Evolutionary conservation across 2,888 invertebrate species (phyloP).

Genomic region (Girardia tigrina): DNA sequence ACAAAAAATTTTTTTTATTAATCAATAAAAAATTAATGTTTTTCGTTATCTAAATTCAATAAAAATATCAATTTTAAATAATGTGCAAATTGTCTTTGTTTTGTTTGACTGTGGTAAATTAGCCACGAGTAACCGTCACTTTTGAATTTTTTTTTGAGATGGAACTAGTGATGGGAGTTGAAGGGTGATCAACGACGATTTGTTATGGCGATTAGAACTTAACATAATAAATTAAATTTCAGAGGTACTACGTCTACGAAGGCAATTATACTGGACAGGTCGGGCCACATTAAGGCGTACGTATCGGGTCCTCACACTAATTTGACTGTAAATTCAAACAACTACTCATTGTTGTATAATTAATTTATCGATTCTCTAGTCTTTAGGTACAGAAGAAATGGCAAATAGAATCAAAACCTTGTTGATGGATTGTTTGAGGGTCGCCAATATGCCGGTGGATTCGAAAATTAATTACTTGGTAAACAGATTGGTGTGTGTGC

Average conservation of each 20-base stretch:
- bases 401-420: not conserved
- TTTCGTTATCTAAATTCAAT: no score
- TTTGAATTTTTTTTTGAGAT: not conserved
- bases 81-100: no score
- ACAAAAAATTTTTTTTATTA: no score
- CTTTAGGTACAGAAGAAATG: not conserved
- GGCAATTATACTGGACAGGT: not conserved
- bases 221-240: not conserved
- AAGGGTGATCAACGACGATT: not conserved
- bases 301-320: slow-evolving; percentile 29
- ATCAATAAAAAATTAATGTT: no score
- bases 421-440: not conserved
- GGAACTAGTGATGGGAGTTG: not conserved
- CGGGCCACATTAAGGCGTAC: slow-evolving; percentile 15
- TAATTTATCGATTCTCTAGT: not conserved
- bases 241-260: not conserved
- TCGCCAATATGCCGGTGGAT: not conserved
- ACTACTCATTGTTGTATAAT: not conserved
- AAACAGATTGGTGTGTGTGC: no score
- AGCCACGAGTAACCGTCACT: not conserved
- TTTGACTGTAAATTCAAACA: not conserved
- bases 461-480: not conserved
- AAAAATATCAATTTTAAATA: no score
- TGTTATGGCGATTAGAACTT: not conserved
- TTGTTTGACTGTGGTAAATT: not conserved